Evolutionary conservation across 2,797 vertebrate genomes (phyloP).

Genomic region (Pipistrellus pipistrellus): DNA sequence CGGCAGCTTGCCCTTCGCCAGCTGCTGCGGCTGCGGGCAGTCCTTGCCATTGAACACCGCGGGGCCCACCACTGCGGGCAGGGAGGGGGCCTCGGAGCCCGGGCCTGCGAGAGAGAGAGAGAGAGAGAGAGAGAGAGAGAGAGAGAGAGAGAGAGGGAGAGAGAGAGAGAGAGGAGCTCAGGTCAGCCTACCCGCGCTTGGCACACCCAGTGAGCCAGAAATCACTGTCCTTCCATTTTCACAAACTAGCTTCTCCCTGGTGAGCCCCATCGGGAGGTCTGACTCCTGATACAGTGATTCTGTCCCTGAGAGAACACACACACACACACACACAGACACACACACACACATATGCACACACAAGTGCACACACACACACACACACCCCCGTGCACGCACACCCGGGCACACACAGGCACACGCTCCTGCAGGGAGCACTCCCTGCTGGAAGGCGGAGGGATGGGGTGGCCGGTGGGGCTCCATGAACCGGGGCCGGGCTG

Average conservation of each 20-base stretch:
- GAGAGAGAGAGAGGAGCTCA: neutral
- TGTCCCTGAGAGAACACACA: rapidly evolving
- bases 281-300: neutral
- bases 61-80: constrained; percentile 62
- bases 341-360: neutral
- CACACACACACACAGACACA: neutral
- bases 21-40: constrained; percentile 85
- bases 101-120: constrained; percentile 71
- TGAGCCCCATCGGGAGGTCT: neutral
- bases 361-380: no score
- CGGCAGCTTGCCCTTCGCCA: constrained; percentile 82
- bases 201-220: neutral
- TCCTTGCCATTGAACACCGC: constrained; percentile 87
- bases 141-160: neutral
- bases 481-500: neutral
- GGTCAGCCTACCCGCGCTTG: neutral
- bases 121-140: neutral
- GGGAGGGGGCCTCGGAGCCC: constrained; percentile 77
- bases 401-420: no score
- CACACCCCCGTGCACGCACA: no score
- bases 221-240: neutral
- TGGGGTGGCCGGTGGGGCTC: rapidly evolving
- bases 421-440: no score
- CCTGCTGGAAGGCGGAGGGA: no score
- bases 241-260: neutral